Conservation (phyloP, 2,888 invertebrate species). For the Incurvaria masculella region DNA sequence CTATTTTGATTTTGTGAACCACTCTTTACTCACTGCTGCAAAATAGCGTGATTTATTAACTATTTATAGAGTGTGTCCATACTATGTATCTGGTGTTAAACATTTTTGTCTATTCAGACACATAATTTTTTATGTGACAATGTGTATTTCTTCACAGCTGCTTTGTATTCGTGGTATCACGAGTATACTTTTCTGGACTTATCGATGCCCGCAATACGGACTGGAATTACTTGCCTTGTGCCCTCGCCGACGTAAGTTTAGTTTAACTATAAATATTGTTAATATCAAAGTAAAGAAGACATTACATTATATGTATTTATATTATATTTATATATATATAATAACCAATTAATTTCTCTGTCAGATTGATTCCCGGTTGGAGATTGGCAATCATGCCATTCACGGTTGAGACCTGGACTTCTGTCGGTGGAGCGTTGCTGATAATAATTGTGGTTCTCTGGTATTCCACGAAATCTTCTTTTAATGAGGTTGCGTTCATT, state of each 20-base stretch:
- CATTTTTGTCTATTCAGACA: too few species aligned
- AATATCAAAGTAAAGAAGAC: too few species aligned
- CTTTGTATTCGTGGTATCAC: constrained; percentile 26
- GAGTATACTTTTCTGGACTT: constrained; percentile 45
- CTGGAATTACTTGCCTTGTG: constrained; percentile 54
- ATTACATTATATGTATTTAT: not conserved
- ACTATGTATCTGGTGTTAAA: too few species aligned
- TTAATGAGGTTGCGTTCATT: constrained; percentile 7
- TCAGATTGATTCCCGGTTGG: constrained; percentile 44
- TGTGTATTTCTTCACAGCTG: not conserved
- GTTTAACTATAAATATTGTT: too few species aligned
- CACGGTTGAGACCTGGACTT: constrained; percentile 40
- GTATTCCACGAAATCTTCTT: constrained; percentile 4
- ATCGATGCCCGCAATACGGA: constrained; percentile 42
- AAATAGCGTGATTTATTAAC: too few species aligned
- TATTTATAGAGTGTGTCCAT: too few species aligned
- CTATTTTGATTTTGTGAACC: too few species aligned
- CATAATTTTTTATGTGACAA: too few species aligned
- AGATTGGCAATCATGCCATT: constrained; percentile 49
- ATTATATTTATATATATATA: too few species aligned
- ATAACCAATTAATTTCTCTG: not conserved
- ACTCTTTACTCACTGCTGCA: too few species aligned
- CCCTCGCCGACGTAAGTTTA: constrained; percentile 44
- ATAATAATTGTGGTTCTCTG: constrained; percentile 21
- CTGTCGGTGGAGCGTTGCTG: constrained; percentile 30